Percentiles rank a stretch among this genome's conserved stretches.
Evolutionary conservation across 2,888 invertebrate genomes (phyloP).

Genomic region (Drosophila infuscata): DNA sequence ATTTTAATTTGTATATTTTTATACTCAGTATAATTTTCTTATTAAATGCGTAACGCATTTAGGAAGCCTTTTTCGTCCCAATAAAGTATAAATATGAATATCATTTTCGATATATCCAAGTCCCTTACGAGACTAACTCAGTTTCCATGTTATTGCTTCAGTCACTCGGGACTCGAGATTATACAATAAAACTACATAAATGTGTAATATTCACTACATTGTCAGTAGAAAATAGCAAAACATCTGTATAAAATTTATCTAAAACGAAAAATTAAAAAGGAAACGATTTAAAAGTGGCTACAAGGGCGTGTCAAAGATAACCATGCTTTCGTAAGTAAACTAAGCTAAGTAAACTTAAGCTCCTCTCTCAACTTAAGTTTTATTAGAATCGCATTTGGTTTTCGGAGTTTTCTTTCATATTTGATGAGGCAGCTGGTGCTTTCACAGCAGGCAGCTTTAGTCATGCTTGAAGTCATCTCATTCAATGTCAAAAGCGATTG

Average conservation of each 20-base stretch:
- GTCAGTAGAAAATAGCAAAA: no score
- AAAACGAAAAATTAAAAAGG: no score
- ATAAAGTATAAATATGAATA: no score
- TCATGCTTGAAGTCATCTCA: conserved; percentile 13
- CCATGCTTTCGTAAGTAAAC: background rate
- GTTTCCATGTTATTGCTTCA: no score
- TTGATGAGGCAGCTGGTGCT: conserved; percentile 2
- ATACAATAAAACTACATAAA: no score
- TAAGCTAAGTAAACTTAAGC: background rate
- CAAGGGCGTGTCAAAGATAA: background rate
- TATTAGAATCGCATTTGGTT: background rate
- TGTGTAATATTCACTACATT: no score
- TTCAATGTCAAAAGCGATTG: conserved; percentile 9
- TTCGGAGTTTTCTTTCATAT: conserved; percentile 1
- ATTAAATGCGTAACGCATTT: background rate
- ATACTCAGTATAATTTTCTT: background rate
- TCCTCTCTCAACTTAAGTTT: conserved; percentile 1
- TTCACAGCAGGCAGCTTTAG: conserved; percentile 54
- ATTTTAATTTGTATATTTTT: background rate
- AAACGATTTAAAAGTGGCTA: background rate
- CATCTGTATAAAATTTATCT: no score
- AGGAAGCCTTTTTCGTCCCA: background rate
- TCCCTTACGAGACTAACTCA: no score
- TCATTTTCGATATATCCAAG: background rate
- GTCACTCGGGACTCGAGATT: no score